A percentile compares a stretch with the other conserved stretches of the same genome.
phyloP scores from a whole-genome alignment of 2,888 invertebrate species.

The Margaritifera margaritifera region DNA sequence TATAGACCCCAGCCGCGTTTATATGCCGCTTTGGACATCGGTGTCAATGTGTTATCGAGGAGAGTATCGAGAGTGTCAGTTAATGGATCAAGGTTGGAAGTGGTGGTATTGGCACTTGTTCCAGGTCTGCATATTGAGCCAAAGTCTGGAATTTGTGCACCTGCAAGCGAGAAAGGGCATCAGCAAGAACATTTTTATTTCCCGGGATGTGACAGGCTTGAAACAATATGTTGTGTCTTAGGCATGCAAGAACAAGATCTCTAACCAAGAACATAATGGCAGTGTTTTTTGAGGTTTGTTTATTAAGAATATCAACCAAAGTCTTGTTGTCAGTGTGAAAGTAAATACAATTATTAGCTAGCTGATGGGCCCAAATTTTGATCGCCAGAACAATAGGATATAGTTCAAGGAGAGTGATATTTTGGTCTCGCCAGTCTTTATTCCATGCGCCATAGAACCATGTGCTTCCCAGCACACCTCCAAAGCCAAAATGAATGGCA shows the following conservation, averaged over 20 bases:
- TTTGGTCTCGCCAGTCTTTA: no score
- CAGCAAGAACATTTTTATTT: neutral
- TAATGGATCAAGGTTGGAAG: neutral
- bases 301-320: neutral
- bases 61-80: no score
- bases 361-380: no score
- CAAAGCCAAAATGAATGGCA: no score
- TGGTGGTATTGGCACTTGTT: neutral
- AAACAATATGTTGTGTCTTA: slow-evolving; percentile 1
- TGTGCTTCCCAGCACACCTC: neutral
- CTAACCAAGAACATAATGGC: slow-evolving; percentile 2
- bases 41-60: no score
- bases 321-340: no score
- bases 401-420: no score
- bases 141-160: neutral
- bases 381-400: no score
- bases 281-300: neutral
- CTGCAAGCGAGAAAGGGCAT: slow-evolving; percentile 1
- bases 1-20: no score
- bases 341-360: no score
- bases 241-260: neutral
- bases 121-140: neutral
- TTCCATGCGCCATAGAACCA: neutral
- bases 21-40: no score
- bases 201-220: neutral